Base-by-base conservation (phyloP, 2,888 invertebrate genomes). In the Empis livida region DNA sequence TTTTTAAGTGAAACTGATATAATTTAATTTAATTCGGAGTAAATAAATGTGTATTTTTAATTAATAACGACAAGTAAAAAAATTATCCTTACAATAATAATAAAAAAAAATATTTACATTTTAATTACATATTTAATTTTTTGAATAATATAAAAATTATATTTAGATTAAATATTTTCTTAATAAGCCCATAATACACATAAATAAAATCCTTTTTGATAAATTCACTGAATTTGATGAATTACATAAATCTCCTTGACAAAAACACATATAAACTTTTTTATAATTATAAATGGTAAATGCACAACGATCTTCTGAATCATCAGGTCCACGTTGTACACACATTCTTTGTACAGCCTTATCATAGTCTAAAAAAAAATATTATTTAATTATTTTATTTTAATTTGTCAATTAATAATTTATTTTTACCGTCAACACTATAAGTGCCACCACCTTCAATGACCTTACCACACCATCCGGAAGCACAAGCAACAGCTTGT, bases 381-480 rank as follows among this genome's bases (percentile, higher is more conserved):
- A 20, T 10, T 17, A 40, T 40, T 5, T 11, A 20, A 17, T 17
- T 10, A 13, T 15, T 10, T 16, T 20, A 16, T 20, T 40, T 38
- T 15, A 5, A 16, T 3, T 15, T 38, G 5, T 38, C 13, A 31
- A 10, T 23, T 1, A 31, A n/a, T n/a, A n/a, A n/a, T n/a, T n/a
- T n/a, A n/a, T n/a, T 56, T 56, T 65, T 69, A 86, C 89, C 90
- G 71, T 88, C 87, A 62, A 81, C 80, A 62, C 84, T 81, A 55
- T 83, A 77, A 44, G 82, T 73, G 57, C 82, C 82, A 55, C 81
- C 82, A 49, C 84, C 83, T 67, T 92, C 91, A 35, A 89, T 77
- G 44, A 90, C 81, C 73, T 93, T 93, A 20, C 86, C 88, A 61
- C 93, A 93, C 93, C 93, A 93, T 37, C 91, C 91, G 1, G 89